Percentiles rank a stretch among this genome's conserved stretches.
Evolutionary conservation across 2,888 invertebrate species (phyloP).

Genomic region (Cheilosia soror): DNA sequence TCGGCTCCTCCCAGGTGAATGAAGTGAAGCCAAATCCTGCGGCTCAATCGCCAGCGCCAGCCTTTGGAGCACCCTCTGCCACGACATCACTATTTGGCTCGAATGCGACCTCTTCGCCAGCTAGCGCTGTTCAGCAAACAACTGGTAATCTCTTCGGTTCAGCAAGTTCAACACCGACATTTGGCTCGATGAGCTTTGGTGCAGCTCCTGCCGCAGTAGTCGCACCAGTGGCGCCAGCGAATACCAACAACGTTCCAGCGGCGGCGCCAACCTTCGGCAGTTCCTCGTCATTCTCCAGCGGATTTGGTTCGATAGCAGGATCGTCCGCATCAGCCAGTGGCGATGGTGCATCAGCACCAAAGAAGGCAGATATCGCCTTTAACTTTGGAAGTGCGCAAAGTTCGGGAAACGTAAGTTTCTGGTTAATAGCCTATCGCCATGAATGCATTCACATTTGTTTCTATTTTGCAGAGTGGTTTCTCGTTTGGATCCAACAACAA

Average conservation of each 20-base stretch:
- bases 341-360: slow-evolving; percentile 77
- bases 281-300: slow-evolving; percentile 76
- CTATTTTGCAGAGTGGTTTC: slow-evolving; percentile 71
- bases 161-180: slow-evolving; percentile 48
- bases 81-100: slow-evolving; percentile 71
- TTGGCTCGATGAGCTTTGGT: slow-evolving; percentile 65
- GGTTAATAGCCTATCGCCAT: neutral
- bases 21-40: slow-evolving; percentile 74
- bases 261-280: slow-evolving; percentile 59
- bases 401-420: slow-evolving; percentile 55
- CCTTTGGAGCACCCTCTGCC: slow-evolving; percentile 75
- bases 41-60: slow-evolving; percentile 64
- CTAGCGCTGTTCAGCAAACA: slow-evolving; percentile 61
- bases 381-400: slow-evolving; percentile 78
- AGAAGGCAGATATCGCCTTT: slow-evolving; percentile 79
- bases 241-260: slow-evolving; percentile 40
- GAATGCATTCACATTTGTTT: neutral
- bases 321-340: slow-evolving; percentile 53
- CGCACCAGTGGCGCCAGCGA: slow-evolving; percentile 44
- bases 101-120: slow-evolving; percentile 74
- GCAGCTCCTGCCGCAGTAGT: slow-evolving; percentile 44
- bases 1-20: slow-evolving; percentile 73
- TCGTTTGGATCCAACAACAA: slow-evolving; percentile 74
- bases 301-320: slow-evolving; percentile 62
- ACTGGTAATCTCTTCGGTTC: slow-evolving; percentile 71